Evolutionary conservation across 2,888 invertebrate species (phyloP), one percentile per base, ranked within the genome.

Genomic region (Stenichneumon culpator): DNA sequence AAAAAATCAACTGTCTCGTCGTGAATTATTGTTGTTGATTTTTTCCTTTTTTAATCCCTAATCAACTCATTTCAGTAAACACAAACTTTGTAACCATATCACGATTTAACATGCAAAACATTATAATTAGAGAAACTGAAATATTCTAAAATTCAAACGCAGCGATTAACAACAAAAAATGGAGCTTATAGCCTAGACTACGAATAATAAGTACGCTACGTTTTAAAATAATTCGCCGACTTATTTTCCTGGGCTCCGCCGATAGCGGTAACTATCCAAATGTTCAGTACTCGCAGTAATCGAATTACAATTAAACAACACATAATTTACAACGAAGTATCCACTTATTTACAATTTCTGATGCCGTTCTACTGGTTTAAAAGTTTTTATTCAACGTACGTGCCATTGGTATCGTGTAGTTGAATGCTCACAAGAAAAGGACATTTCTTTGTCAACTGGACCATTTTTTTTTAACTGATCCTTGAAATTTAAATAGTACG

Each of bases 261-360:
- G 57, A 57, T 57, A 25, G 57, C 39, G 9, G 1, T 57, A 54
- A n/a, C 25, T 3, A 22, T 57, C 57, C 22, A 25, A 57, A 57
- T 4, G 57, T 57, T 57, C 4, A 11, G 57, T 57, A 11, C 22
- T 39, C 36, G 44, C 7, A 44, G 16, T 47, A 63, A 60, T 44
- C n/a, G 60, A 47, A 60, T 74, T 74, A 63, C 44, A 60, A 74
- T n/a, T 74, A 47, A 74, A 74, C 44, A 74, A 74, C 60, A 44
- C 44, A 63, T 63, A 44, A 44, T 60, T 74, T 47, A 63, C 74
- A 74, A 63, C 44, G n/a, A 74, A 74, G 63, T 60, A 60, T 74
- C 47, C 44, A 47, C 25, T 74, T 74, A 74, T 74, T 60, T 74
- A 74, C 74, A 74, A 63, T 74, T 74, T 63, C 60, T 60, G 57